Conservation (phyloP, 2,113 vertebrate species). For the Bos indicus region DNA sequence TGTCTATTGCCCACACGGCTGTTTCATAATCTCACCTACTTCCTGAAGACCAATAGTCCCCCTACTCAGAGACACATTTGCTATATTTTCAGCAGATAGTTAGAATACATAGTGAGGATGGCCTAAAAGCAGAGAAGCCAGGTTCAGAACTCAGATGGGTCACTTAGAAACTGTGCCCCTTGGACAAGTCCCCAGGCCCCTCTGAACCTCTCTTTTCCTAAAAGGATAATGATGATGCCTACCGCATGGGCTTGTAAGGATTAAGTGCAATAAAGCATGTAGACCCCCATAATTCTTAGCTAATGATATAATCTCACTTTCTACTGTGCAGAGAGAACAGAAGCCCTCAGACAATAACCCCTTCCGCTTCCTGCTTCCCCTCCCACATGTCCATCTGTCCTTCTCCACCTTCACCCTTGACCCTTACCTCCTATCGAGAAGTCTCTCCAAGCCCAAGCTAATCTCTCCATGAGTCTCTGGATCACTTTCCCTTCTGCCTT, state of each 20-base stretch:
- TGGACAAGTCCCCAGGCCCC: neutral
- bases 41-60: neutral
- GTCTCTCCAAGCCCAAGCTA: neutral
- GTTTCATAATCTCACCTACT: neutral
- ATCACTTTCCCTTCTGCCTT: neutral
- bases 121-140: neutral
- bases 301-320: neutral
- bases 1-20: neutral
- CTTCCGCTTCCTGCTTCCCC: neutral
- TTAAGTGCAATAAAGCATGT: neutral
- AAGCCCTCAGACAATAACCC: neutral
- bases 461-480: neutral
- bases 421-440: neutral
- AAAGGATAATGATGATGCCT: neutral
- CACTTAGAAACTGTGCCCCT: neutral
- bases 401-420: neutral
- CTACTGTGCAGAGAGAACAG: neutral
- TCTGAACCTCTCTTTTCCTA: neutral
- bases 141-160: neutral
- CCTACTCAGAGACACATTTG: neutral
- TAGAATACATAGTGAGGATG: neutral
- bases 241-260: neutral
- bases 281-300: neutral
- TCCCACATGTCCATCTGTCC: neutral
- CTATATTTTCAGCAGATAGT: neutral